Percentiles rank a stretch among this genome's conserved stretches.
Conservation (phyloP, 1,140 invertebrate genomes). For the Diabrotica undecimpunctata region DNA sequence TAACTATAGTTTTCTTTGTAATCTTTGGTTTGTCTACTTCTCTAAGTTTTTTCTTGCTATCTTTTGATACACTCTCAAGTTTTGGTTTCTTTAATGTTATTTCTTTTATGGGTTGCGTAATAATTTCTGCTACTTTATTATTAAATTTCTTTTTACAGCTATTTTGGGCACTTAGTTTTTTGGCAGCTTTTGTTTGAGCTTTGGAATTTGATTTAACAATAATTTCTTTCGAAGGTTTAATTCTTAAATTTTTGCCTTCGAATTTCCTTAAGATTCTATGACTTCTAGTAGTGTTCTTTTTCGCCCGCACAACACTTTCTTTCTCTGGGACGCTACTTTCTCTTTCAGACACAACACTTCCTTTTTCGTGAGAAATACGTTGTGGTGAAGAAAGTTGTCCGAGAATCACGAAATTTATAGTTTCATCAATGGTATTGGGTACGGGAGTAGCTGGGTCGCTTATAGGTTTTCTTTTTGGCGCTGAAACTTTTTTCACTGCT, state of each 20-base stretch:
- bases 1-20: slow-evolving; percentile 1
- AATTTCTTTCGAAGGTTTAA: slow-evolving; percentile 15
- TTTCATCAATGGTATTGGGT: slow-evolving; percentile 38
- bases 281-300: slow-evolving; percentile 3
- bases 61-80: slow-evolving; percentile 9
- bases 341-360: neutral
- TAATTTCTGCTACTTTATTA: slow-evolving; percentile 13
- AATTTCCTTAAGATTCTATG: slow-evolving; percentile 12
- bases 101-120: slow-evolving; percentile 1
- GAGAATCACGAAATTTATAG: slow-evolving; percentile 45
- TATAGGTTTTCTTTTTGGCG: slow-evolving; percentile 18
- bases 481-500: slow-evolving; percentile 7
- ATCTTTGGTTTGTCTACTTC: slow-evolving; percentile 11
- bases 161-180: slow-evolving; percentile 22
- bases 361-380: slow-evolving; percentile 31
- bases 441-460: slow-evolving; percentile 5
- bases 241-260: slow-evolving; percentile 8
- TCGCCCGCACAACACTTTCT: neutral
- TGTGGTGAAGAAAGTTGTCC: slow-evolving; percentile 44
- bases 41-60: slow-evolving; percentile 9
- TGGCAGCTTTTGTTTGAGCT: slow-evolving; percentile 34
- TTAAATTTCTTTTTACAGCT: slow-evolving; percentile 19
- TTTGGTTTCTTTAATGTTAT: slow-evolving; percentile 10
- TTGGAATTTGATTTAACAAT: slow-evolving; percentile 16
- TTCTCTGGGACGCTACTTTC: neutral